Evolutionary conservation across 2,113 vertebrate species (phyloP).

Genomic region (Prietella phreatophila): DNA sequence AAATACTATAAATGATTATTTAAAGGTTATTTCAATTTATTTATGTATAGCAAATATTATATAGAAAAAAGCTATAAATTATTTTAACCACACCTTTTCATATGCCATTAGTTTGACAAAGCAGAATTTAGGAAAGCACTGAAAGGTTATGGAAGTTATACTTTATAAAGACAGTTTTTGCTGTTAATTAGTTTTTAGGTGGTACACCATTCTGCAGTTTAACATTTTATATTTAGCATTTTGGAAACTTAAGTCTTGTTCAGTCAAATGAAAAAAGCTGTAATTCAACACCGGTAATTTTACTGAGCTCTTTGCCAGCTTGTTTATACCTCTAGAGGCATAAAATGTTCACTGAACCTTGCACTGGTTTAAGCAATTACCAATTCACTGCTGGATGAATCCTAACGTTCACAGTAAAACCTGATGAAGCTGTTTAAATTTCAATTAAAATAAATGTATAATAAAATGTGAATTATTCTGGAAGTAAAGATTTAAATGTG

Average conservation of each 20-base stretch:
- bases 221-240: slow-evolving; percentile 7
- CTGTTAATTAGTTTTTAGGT: slow-evolving; percentile 6
- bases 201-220: background rate
- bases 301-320: slow-evolving; percentile 10
- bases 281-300: slow-evolving; percentile 21
- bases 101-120: background rate
- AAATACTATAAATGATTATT: background rate
- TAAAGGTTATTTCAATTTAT: background rate
- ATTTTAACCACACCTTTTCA: background rate
- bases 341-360: slow-evolving; percentile 16
- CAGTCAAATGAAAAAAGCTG: slow-evolving; percentile 21
- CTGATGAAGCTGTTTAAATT: background rate
- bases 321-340: slow-evolving; percentile 18
- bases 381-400: background rate
- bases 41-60: background rate
- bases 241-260: slow-evolving; percentile 21
- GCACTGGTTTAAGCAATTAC: slow-evolving; percentile 22
- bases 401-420: background rate
- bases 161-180: background rate
- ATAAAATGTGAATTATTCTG: too few species aligned
- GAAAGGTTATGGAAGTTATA: background rate
- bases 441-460: background rate
- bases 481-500: too few species aligned
- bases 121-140: background rate
- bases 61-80: background rate